These are phyloP conservation scores for Dreissena polymorpha DNA, from an alignment of 1,140 invertebrate species.

Conservation along the genomic window DNA sequence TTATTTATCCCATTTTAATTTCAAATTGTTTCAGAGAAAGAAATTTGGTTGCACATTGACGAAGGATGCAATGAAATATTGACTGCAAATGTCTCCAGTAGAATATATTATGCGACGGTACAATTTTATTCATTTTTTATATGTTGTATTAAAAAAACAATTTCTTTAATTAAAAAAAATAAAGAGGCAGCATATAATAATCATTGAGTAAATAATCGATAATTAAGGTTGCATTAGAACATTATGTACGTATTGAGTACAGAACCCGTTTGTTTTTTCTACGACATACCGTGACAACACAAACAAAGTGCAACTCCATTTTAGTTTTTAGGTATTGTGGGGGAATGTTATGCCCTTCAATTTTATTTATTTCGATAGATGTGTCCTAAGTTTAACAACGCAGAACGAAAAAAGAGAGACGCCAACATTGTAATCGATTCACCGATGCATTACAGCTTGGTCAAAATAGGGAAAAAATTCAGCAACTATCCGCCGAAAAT, in stretches of 20 bases:
- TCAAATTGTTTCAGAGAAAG: slow-evolving; percentile 19
- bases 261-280: too few relatives aligned
- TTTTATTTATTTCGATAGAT: not conserved
- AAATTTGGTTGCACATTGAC: slow-evolving; percentile 27
- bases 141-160: not conserved
- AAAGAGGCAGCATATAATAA: not conserved
- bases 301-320: not conserved
- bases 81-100: not conserved
- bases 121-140: not conserved
- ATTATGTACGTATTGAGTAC: not conserved
- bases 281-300: not conserved
- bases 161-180: not conserved
- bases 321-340: not conserved
- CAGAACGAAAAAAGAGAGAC: not conserved
- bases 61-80: slow-evolving; percentile 27
- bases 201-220: not conserved
- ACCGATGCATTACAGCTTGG: not conserved
- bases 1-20: not conserved
- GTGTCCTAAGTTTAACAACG: not conserved
- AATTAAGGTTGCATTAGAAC: not conserved
- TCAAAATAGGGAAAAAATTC: not conserved
- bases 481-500: slow-evolving; percentile 20
- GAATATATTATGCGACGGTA: too few relatives aligned
- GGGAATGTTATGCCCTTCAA: not conserved
- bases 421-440: not conserved